Conservation (phyloP, 2,113 vertebrate genomes). For the Pseudolaguvia tuberculata region DNA sequence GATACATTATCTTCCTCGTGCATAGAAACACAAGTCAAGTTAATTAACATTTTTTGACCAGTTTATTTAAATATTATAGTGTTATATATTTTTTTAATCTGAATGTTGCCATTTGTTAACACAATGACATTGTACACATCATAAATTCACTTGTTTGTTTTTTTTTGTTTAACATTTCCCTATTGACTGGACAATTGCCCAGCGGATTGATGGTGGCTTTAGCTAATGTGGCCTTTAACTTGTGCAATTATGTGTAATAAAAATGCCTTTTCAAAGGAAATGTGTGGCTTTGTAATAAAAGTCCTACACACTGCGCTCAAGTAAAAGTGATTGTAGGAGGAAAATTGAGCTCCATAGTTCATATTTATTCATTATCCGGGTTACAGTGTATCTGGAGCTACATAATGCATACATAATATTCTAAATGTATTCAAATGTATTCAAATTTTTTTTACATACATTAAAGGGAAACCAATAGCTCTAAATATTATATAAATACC, state of each 20-base stretch:
- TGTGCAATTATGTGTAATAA: neutral
- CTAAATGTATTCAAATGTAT: too few relatives aligned
- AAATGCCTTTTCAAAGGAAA: slow-evolving; percentile 21
- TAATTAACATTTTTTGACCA: slow-evolving; percentile 18
- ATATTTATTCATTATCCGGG: neutral
- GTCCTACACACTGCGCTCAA: neutral
- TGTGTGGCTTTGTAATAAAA: slow-evolving; percentile 4
- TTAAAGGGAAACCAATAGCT: too few relatives aligned
- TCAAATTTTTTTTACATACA: too few relatives aligned
- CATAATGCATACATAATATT: neutral
- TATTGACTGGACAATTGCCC: neutral
- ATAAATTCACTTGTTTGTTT: neutral
- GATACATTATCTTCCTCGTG: slow-evolving; percentile 1
- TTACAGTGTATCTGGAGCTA: neutral
- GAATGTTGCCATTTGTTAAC: too few relatives aligned
- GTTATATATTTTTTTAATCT: neutral
- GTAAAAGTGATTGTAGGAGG: slow-evolving; percentile 20
- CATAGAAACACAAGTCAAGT: slow-evolving; percentile 13
- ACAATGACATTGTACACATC: neutral
- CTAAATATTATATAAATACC: too few relatives aligned
- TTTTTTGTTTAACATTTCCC: neutral
- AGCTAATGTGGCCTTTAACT: neutral
- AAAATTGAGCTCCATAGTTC: neutral
- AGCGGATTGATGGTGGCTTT: neutral
- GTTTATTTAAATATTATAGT: slow-evolving; percentile 6